These are phyloP conservation scores for Phataginus tricuspis DNA, from an alignment of 2,797 vertebrate genomes.

Conservation along the genomic window DNA sequence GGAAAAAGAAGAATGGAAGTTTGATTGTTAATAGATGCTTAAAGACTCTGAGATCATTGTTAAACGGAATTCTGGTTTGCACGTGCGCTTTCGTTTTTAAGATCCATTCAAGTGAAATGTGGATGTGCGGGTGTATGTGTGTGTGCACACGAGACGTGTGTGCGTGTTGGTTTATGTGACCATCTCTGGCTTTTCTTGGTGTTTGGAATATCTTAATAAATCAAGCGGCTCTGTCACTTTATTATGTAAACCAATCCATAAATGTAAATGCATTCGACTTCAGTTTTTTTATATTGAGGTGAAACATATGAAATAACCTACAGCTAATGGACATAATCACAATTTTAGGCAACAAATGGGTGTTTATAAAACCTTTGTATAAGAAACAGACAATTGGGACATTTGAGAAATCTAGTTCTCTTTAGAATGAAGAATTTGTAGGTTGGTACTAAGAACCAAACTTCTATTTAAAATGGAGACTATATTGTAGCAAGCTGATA, in stretches of 20 bases:
- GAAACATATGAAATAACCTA: constrained; percentile 54
- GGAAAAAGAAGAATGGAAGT: constrained; percentile 77
- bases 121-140: neutral
- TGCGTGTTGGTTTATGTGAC: neutral
- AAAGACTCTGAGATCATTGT: constrained; percentile 72
- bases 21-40: constrained; percentile 81
- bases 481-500: neutral
- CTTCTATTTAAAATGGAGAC: neutral
- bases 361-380: constrained; percentile 48
- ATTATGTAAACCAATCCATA: constrained; percentile 44
- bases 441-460: neutral
- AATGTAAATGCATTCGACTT: neutral
- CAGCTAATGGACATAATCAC: constrained; percentile 45
- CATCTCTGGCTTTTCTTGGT: neutral
- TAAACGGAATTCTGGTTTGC: neutral
- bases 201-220: constrained; percentile 57
- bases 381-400: neutral
- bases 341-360: constrained; percentile 48
- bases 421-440: constrained; percentile 35
- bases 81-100: neutral
- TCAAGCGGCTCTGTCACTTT: constrained; percentile 38
- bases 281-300: constrained; percentile 38
- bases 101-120: constrained; percentile 43
- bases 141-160: neutral
- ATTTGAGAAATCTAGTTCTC: constrained; percentile 8